A percentile compares a stretch with the other conserved stretches of the same genome.
These are phyloP conservation scores for Parazoanthus atlanticus DNA, from an alignment of 92 coral and sea anemone species.

Conservation along the genomic window DNA sequence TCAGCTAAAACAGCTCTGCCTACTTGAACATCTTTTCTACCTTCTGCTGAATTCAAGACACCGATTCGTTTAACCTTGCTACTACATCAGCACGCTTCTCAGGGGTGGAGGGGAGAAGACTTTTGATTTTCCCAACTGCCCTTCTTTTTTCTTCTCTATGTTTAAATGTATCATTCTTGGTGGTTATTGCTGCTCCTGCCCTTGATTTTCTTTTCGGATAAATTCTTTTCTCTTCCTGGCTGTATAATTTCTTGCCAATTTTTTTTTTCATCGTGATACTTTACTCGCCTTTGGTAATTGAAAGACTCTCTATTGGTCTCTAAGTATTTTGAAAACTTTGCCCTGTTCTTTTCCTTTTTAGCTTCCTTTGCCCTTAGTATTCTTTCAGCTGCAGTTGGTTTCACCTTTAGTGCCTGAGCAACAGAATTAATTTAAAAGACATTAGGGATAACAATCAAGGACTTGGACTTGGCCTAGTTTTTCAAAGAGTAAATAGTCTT, in stretches of 20 bases:
- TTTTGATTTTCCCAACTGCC: conserved; percentile 23
- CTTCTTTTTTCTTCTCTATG: conserved; percentile 25
- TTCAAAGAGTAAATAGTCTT: no score
- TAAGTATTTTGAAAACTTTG: background rate
- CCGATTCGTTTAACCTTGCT: conserved; percentile 30
- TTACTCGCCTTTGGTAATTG: background rate
- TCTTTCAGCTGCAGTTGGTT: background rate
- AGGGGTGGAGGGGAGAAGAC: conserved; percentile 38
- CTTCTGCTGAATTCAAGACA: conserved; percentile 27
- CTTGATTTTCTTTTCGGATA: background rate
- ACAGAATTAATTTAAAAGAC: background rate
- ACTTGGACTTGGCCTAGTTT: no score
- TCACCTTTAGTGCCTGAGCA: background rate
- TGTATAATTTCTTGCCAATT: background rate
- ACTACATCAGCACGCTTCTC: conserved; percentile 33
- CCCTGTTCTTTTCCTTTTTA: background rate
- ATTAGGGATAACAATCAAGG: no score
- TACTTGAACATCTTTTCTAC: conserved; percentile 22
- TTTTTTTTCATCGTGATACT: background rate
- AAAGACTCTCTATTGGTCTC: background rate
- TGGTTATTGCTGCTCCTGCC: background rate
- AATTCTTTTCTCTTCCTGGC: background rate
- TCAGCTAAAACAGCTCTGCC: conserved; percentile 33
- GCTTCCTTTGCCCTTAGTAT: background rate
- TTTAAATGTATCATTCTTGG: background rate